Evolutionary conservation across 2,797 vertebrate species (phyloP).

Genomic region (Otolemur crassicaudatus): DNA sequence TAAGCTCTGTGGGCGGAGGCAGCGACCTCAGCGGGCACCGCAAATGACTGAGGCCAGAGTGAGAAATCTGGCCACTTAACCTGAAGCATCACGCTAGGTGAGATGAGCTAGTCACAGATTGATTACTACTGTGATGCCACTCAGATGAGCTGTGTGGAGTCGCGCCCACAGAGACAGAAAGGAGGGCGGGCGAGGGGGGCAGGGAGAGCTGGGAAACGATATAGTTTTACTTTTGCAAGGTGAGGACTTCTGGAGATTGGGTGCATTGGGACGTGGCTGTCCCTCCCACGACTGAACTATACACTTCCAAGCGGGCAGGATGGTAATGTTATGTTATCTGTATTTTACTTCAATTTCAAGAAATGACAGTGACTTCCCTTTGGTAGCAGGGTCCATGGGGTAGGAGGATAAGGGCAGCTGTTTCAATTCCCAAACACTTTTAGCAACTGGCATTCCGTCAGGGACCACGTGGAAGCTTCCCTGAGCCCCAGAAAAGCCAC

Average conservation of each 20-base stretch:
- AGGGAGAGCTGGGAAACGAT: background rate
- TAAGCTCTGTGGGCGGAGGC: background rate
- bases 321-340: background rate
- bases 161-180: background rate
- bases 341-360: background rate
- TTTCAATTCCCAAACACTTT: background rate
- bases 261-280: background rate
- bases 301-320: background rate
- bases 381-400: background rate
- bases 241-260: background rate
- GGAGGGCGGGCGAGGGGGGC: background rate
- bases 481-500: background rate
- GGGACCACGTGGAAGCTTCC: background rate
- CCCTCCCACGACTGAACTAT: background rate
- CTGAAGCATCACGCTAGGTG: background rate
- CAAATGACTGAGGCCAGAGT: background rate
- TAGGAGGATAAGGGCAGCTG: background rate
- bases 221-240: constrained; percentile 13
- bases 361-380: background rate
- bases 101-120: background rate
- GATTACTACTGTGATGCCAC: background rate
- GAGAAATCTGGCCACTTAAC: background rate
- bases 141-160: background rate
- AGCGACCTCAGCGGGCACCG: background rate
- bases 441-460: background rate